Evolutionary conservation across 2,888 invertebrate genomes (phyloP).

Genomic region (Siphlonurus alternatus): DNA sequence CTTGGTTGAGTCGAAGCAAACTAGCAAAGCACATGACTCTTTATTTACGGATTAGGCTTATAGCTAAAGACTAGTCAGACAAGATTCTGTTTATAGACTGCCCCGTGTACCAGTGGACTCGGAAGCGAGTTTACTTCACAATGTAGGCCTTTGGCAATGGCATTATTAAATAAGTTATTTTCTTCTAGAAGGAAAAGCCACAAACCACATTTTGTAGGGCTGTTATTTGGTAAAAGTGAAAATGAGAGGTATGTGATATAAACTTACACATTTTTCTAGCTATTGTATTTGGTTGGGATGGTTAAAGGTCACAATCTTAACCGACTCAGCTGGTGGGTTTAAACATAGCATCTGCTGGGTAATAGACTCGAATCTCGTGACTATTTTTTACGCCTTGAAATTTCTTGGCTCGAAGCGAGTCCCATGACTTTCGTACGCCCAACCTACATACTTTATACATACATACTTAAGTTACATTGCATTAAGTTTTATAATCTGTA

Average conservation of each 20-base stretch:
- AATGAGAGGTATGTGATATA: conserved; percentile 12
- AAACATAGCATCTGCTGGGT: too few relatives aligned
- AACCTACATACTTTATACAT: too few relatives aligned
- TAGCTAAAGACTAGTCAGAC: background rate
- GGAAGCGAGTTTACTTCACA: background rate
- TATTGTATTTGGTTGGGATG: too few relatives aligned
- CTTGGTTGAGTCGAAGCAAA: background rate
- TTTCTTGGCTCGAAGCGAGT: too few relatives aligned
- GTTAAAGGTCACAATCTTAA: too few relatives aligned
- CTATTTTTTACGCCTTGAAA: too few relatives aligned
- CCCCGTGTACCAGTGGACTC: background rate
- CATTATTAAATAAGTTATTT: conserved; percentile 57
- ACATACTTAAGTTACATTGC: too few relatives aligned
- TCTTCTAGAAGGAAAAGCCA: conserved; percentile 38
- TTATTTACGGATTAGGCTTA: background rate
- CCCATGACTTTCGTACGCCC: too few relatives aligned
- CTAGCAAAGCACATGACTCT: background rate
- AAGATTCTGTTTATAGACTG: background rate
- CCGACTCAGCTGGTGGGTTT: too few relatives aligned
- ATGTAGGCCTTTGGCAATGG: conserved; percentile 31
- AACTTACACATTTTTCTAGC: too few relatives aligned
- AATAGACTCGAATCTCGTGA: too few relatives aligned
- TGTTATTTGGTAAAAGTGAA: conserved; percentile 12
- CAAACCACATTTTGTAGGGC: conserved; percentile 9
- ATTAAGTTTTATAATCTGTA: too few relatives aligned